Evolutionary conservation across 1,140 invertebrate genomes (phyloP).

Genomic region (Rhopalosiphum padi): DNA sequence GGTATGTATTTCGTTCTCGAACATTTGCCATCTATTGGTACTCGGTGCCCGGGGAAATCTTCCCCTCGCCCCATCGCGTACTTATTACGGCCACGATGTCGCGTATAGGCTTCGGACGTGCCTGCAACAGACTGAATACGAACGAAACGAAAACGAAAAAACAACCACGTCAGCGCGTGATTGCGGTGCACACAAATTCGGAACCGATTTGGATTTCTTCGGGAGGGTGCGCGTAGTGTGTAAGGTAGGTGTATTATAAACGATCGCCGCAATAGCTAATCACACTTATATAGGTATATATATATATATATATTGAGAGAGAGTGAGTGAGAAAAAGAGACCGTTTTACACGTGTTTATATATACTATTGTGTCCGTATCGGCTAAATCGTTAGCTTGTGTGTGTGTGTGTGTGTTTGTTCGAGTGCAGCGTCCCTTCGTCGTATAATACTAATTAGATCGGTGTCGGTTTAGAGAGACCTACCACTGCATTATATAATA

Average conservation of each 20-base stretch:
- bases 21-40: too few species aligned
- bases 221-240: neutral
- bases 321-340: neutral
- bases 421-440: neutral
- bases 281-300: neutral
- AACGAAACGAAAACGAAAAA: too few species aligned
- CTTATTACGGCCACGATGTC: too few species aligned
- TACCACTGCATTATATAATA: neutral
- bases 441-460: conserved; percentile 35
- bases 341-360: conserved; percentile 15
- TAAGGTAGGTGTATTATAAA: too few species aligned
- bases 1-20: too few species aligned
- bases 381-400: neutral
- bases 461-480: neutral
- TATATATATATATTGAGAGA: neutral
- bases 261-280: neutral
- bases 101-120: too few species aligned
- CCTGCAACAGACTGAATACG: too few species aligned
- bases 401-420: neutral
- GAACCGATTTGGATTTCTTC: neutral
- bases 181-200: neutral
- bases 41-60: too few species aligned
- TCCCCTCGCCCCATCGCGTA: too few species aligned
- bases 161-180: too few species aligned
- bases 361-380: neutral